phyloP scores from a whole-genome alignment of 1,140 invertebrate species.

The Drosophila seguyi region DNA sequence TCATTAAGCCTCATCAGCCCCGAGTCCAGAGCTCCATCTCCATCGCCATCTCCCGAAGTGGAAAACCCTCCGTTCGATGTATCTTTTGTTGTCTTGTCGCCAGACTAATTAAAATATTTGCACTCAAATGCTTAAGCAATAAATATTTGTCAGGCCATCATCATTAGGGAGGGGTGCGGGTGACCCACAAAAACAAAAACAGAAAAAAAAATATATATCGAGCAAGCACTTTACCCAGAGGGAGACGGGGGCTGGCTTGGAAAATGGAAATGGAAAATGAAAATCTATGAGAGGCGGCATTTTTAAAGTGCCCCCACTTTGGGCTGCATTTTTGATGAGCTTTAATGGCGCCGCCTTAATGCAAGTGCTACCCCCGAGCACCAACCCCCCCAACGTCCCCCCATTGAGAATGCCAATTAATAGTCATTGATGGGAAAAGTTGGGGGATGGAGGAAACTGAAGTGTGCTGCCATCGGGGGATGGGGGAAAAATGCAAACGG shows the following conservation, averaged over 20 bases:
- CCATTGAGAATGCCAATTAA: conserved; percentile 73
- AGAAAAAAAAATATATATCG: not conserved
- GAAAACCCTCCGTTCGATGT: conserved; percentile 8
- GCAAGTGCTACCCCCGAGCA: conserved; percentile 47
- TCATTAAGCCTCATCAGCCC: conserved; percentile 71
- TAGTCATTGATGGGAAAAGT: conserved; percentile 80
- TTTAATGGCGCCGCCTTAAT: conserved; percentile 81
- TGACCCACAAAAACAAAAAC: conserved; percentile 45
- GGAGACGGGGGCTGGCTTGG: not conserved
- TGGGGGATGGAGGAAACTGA: conserved; percentile 53
- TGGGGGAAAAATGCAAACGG: conserved; percentile 1
- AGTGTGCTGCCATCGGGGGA: conserved; percentile 48
- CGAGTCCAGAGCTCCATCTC: conserved; percentile 1
- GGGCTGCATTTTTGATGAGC: conserved; percentile 79
- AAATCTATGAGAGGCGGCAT: conserved; percentile 78
- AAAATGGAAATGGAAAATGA: conserved; percentile 49
- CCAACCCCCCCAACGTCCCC: not conserved
- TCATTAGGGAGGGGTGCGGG: conserved; percentile 55
- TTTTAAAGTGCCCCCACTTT: conserved; percentile 51
- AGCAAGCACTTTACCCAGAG: conserved; percentile 23
- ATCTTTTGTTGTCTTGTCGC: conserved; percentile 62
- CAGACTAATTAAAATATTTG: conserved; percentile 82
- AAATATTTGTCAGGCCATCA: conserved; percentile 82
- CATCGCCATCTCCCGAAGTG: not conserved
- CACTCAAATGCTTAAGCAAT: conserved; percentile 82